A percentile compares a stretch with the other conserved stretches of the same genome.
Evolutionary conservation across 2,113 vertebrate genomes (phyloP).

Genomic region (Oplegnathus fasciatus): DNA sequence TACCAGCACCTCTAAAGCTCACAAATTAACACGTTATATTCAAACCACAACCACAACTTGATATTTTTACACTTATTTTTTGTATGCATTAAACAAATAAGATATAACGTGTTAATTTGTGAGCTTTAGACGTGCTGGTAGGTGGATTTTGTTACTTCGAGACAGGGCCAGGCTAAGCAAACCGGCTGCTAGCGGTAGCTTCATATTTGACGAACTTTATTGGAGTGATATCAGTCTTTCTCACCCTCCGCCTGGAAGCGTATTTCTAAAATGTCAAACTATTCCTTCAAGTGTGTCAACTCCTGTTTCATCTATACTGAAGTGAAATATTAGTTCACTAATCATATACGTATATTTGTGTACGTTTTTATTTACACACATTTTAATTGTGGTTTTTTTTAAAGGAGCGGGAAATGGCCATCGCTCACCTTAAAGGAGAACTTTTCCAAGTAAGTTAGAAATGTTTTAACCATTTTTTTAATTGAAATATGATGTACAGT

Average conservation of each 20-base stretch:
- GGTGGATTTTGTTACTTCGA: not conserved
- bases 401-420: conserved; percentile 89
- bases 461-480: not conserved
- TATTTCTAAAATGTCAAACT: not conserved
- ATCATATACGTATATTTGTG: not conserved
- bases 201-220: too few species aligned
- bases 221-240: not conserved
- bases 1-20: too few species aligned
- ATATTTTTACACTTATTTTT: too few species aligned
- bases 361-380: not conserved
- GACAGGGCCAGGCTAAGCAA: not conserved
- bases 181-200: too few species aligned
- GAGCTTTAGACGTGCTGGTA: too few species aligned
- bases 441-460: conserved; percentile 83
- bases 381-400: conserved; percentile 41
- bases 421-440: conserved; percentile 87
- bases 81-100: too few species aligned
- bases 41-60: too few species aligned
- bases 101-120: too few species aligned
- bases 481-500: not conserved
- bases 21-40: too few species aligned
- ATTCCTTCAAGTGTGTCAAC: not conserved
- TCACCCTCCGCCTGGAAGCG: not conserved
- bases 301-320: not conserved
- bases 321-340: not conserved